These are phyloP conservation scores for Thripadectes ignobilis DNA, from an alignment of 2,797 vertebrate species.

Conservation along the genomic window DNA sequence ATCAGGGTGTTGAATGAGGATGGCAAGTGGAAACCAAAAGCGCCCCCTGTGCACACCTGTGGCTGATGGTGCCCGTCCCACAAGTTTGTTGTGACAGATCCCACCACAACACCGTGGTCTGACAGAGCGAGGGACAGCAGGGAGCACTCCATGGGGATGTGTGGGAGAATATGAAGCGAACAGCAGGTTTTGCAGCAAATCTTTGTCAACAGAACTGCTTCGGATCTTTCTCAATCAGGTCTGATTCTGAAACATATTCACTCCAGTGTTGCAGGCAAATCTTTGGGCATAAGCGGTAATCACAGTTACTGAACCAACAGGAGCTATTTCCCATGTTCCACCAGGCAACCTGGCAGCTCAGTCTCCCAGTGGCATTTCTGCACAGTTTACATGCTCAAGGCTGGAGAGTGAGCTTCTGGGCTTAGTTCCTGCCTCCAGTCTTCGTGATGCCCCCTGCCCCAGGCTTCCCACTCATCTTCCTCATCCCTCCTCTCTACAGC, in stretches of 20 bases:
- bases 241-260: neutral
- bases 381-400: fast-evolving
- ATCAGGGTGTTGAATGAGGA: neutral
- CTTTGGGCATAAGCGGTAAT: neutral
- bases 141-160: neutral
- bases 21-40: neutral
- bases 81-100: neutral
- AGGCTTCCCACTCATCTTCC: neutral
- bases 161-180: neutral
- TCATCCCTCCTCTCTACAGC: neutral
- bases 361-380: neutral
- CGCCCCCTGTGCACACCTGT: neutral
- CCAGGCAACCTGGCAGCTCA: neutral
- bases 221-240: neutral
- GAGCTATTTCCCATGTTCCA: fast-evolving
- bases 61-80: too few relatives aligned
- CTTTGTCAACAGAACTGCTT: neutral
- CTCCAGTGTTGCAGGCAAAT: neutral
- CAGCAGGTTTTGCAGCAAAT: neutral
- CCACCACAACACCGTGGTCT: fast-evolving
- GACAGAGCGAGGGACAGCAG: neutral
- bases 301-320: neutral
- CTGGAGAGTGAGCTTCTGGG: neutral
- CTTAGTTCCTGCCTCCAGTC: neutral
- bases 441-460: neutral